A percentile compares a stretch with the other conserved stretches of the same genome.
phyloP scores from a whole-genome alignment of 2,888 invertebrate genomes.

The Watsonalla cultraria region DNA sequence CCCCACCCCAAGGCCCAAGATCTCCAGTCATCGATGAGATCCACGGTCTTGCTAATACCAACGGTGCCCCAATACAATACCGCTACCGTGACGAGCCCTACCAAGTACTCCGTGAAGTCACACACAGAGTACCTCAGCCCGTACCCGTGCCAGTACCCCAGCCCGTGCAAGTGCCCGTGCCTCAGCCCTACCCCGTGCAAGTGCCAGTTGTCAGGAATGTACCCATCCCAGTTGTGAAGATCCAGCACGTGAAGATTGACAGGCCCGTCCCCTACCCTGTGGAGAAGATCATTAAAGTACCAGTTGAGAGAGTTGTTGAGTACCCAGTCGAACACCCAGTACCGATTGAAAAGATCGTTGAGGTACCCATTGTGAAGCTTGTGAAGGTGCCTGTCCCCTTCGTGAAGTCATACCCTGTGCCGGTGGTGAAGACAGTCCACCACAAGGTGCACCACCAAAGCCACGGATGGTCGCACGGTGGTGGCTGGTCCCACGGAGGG shows the following conservation, averaged over 20 bases:
- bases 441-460: conserved; percentile 46
- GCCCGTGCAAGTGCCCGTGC: conserved; percentile 73
- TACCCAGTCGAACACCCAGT: conserved; percentile 77
- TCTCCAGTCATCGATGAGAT: conserved; percentile 64
- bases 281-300: conserved; percentile 78
- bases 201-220: conserved; percentile 75
- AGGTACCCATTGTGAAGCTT: conserved; percentile 76
- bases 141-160: conserved; percentile 75
- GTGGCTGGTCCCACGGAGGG: conserved; percentile 27
- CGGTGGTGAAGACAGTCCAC: conserved; percentile 66
- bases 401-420: conserved; percentile 65
- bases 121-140: conserved; percentile 78
- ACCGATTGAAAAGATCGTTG: conserved; percentile 68
- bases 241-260: conserved; percentile 76
- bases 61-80: conserved; percentile 65
- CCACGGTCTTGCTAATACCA: conserved; percentile 58
- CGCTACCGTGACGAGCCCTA: conserved; percentile 61
- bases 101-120: conserved; percentile 64
- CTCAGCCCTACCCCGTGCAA: conserved; percentile 79
- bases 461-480: conserved; percentile 15
- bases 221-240: conserved; percentile 77
- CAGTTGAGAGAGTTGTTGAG: conserved; percentile 76
- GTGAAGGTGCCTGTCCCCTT: conserved; percentile 66
- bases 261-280: conserved; percentile 80
- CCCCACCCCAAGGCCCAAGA: conserved; percentile 49